Base-by-base conservation (phyloP, 1,140 invertebrate species). In the Halesus radiatus region DNA sequence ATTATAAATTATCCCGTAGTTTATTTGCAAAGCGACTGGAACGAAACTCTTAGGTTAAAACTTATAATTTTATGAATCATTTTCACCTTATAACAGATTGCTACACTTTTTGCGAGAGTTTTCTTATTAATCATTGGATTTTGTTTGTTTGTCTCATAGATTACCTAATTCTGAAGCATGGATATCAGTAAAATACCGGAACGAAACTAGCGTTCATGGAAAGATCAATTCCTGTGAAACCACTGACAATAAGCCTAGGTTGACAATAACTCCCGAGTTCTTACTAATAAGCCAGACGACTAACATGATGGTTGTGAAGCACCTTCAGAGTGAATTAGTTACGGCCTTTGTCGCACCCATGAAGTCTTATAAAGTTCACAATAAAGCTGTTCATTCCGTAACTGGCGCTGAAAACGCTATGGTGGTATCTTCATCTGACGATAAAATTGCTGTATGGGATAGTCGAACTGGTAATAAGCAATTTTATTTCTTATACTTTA, bases 401-500 rank as follows among this genome's bases (percentile, higher is more conserved):
- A 90, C 91, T 85, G 90, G 91, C 4, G 90, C 91, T 70, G 85
- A 89, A 81, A 92, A 91, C 83, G 92, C 92, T 13, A 85, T 93
- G 3, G 92, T 90, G 58, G 91, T 93, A 18, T 94, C 93, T 53
- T 90, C 90, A 74, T 92, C 91, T 86, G 89, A 88, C 52, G 91
- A 92, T 76, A 91, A 91, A 83, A 84, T 94, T 8, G 83, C 89
- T 72, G 86, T 94, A n/a, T 94, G 93, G 93, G 91, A 93, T 84
- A 91, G 90, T 53, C 88, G 89, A 82, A 91, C 87, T 85, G 92
- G 92, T 86, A 88, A 86, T 78, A 50, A n/a, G 15, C 4, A 5
- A 56, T 6, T 37, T 0, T 45, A 10, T 6, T 32, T 32, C 0
- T 32, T 32, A 32, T 32, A 3, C 13, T 45, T 45, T 45, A 45